A percentile compares a stretch with the other conserved stretches of the same genome.
Conservation (phyloP, 2,797 vertebrate genomes). For the Tenualosa ilisha region DNA sequence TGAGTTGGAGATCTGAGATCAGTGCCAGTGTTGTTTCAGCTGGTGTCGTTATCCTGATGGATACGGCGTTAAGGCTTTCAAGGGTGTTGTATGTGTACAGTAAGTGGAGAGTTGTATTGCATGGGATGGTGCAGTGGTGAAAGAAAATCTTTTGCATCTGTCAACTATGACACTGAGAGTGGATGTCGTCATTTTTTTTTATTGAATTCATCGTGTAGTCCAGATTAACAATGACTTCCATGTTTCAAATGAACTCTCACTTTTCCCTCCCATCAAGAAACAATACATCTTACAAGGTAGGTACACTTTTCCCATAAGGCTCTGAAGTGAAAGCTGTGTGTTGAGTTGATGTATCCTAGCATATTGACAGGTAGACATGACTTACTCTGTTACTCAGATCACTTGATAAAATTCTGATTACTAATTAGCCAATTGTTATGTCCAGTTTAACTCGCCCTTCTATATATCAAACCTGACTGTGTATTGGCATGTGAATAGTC, state of each 20-base stretch:
- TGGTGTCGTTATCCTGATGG: not conserved
- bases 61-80: not conserved
- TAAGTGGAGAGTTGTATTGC: not conserved
- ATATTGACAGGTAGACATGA: not conserved
- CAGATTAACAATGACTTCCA: not conserved
- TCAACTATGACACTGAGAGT: not conserved
- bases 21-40: conserved; percentile 8
- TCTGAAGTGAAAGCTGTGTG: too few relatives aligned
- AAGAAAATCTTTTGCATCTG: not conserved
- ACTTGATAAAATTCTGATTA: too few relatives aligned
- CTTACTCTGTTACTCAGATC: too few relatives aligned
- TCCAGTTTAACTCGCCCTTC: not conserved
- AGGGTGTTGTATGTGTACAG: not conserved
- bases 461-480: not conserved
- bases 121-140: conserved; percentile 14
- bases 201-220: not conserved
- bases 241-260: not conserved
- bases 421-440: not conserved
- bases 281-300: not conserved
- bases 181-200: not conserved
- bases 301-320: not conserved
- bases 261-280: not conserved
- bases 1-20: not conserved
- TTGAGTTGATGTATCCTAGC: not conserved
- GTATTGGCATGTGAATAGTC: not conserved